These are phyloP conservation scores for Drosophila melanica DNA, from an alignment of 1,140 invertebrate genomes.

Conservation along the genomic window DNA sequence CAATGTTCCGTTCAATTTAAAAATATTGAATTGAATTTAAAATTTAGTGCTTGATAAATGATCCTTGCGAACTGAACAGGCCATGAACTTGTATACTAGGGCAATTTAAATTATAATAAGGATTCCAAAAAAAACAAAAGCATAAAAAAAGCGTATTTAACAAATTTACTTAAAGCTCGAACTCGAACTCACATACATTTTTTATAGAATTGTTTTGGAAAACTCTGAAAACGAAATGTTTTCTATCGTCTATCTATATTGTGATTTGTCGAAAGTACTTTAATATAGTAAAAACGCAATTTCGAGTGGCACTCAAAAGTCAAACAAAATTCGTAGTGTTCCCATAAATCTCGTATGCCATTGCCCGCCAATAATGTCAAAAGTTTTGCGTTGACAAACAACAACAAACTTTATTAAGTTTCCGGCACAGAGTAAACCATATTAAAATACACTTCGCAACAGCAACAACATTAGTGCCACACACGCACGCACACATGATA, in stretches of 20 bases:
- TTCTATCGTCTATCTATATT: background rate
- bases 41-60: no score
- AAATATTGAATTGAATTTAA: no score
- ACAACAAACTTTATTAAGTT: slow-evolving; percentile 72
- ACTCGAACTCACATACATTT: no score
- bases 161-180: slow-evolving; percentile 5
- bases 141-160: slow-evolving; percentile 11
- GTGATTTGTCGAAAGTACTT: slow-evolving; percentile 23
- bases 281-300: slow-evolving; percentile 37
- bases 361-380: slow-evolving; percentile 53
- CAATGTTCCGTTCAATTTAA: no score
- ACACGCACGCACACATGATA: slow-evolving; percentile 26
- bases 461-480: slow-evolving; percentile 57
- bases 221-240: background rate
- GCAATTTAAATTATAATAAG: no score
- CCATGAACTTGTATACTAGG: no score
- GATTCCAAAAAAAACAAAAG: no score
- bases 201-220: background rate
- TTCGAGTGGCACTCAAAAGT: slow-evolving; percentile 55
- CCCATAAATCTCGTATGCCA: slow-evolving; percentile 62
- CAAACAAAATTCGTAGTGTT: slow-evolving; percentile 61
- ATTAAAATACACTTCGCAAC: slow-evolving; percentile 65
- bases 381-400: slow-evolving; percentile 46
- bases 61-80: no score
- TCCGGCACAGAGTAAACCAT: slow-evolving; percentile 53